These are phyloP conservation scores for Chironomus riparius DNA, from an alignment of 2,888 invertebrate species.

Conservation along the genomic window DNA sequence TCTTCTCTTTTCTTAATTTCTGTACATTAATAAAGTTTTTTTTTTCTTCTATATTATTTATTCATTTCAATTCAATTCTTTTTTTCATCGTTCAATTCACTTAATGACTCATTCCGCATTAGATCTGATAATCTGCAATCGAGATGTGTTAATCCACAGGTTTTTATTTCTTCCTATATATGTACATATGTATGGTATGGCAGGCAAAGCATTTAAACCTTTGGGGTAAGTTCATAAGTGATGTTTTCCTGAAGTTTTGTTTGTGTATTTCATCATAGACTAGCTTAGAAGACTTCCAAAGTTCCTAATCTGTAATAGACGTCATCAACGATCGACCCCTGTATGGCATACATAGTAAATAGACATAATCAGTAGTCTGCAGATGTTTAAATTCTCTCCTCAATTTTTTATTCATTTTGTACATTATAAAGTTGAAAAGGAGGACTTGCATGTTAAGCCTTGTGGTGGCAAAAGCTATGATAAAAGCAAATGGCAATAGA, in stretches of 20 bases:
- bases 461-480: neutral
- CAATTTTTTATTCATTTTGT: slow-evolving; percentile 3
- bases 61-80: neutral
- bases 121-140: slow-evolving; percentile 27
- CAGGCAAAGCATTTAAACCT: neutral
- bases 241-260: too few species aligned
- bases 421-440: neutral
- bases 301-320: too few species aligned
- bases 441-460: neutral
- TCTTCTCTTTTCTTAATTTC: slow-evolving; percentile 11
- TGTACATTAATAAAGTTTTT: neutral
- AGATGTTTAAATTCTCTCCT: slow-evolving; percentile 12
- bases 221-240: too few species aligned
- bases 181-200: neutral
- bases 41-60: neutral
- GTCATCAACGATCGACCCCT: too few species aligned
- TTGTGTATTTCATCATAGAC: too few species aligned
- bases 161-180: neutral
- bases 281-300: too few species aligned
- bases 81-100: neutral
- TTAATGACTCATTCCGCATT: slow-evolving; percentile 10
- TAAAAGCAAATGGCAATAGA: neutral
- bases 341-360: neutral
- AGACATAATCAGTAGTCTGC: slow-evolving; percentile 21
- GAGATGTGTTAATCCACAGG: slow-evolving; percentile 27